phyloP scores from a whole-genome alignment of 1,140 invertebrate genomes.

The Apis dorsata region DNA sequence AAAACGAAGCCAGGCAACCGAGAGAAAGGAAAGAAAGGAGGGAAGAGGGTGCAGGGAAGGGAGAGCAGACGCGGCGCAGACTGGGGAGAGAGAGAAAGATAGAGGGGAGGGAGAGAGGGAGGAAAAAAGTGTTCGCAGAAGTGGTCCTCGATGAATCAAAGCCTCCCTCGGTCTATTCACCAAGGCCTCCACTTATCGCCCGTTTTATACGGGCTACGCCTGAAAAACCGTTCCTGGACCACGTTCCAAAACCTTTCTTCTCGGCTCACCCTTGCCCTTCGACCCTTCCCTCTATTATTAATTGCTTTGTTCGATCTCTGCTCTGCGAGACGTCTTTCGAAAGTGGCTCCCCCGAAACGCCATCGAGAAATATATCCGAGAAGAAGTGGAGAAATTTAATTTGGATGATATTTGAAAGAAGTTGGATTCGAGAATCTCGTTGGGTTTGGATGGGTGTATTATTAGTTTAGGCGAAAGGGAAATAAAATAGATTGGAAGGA shows the following conservation, averaged over 20 bases:
- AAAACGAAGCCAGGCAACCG: slow-evolving; percentile 39
- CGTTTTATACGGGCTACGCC: slow-evolving; percentile 28
- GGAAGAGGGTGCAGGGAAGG: not conserved
- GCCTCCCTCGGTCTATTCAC: slow-evolving; percentile 38
- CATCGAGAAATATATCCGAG: too few species aligned
- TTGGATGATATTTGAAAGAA: not conserved
- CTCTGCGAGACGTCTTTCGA: not conserved
- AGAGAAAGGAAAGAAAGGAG: not conserved
- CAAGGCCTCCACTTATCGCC: slow-evolving; percentile 43
- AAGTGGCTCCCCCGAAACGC: not conserved
- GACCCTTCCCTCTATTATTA: not conserved
- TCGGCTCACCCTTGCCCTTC: not conserved
- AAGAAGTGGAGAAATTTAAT: not conserved
- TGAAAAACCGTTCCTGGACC: slow-evolving; percentile 41
- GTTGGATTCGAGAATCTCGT: not conserved
- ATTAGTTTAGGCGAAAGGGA: too few species aligned
- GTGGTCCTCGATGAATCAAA: slow-evolving; percentile 65
- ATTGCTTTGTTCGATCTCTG: slow-evolving; percentile 9
- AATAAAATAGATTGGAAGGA: too few species aligned
- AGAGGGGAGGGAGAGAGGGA: not conserved
- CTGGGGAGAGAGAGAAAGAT: slow-evolving; percentile 2
- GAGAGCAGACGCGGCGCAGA: slow-evolving; percentile 39
- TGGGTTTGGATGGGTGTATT: too few species aligned
- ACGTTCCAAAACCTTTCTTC: not conserved
- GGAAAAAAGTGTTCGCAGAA: slow-evolving; percentile 48